phyloP scores from a whole-genome alignment of 1,140 invertebrate genomes.

The Neodiprion pinetum region DNA sequence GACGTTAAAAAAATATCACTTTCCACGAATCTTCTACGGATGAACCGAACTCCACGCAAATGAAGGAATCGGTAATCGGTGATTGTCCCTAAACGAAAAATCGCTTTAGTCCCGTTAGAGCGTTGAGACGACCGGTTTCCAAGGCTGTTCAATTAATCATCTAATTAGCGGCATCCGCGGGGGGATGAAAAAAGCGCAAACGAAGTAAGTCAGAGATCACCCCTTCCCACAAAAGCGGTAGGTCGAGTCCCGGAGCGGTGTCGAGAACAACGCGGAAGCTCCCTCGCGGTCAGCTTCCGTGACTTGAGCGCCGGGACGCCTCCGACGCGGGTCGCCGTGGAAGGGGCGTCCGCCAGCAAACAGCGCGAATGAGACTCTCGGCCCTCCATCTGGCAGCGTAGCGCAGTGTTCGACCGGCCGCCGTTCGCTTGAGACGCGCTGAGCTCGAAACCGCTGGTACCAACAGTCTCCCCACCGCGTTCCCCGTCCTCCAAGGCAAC shows the following conservation, averaged over 20 bases:
- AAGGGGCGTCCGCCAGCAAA: constrained; percentile 9
- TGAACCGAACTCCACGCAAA: too few species aligned
- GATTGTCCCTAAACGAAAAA: too few species aligned
- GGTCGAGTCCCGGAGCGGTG: too few species aligned
- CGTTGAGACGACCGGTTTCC: too few species aligned
- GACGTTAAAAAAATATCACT: too few species aligned
- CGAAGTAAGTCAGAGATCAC: constrained; percentile 18
- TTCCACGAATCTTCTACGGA: too few species aligned
- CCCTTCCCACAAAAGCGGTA: neutral
- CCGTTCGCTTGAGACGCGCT: constrained; percentile 32
- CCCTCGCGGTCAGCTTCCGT: neutral
- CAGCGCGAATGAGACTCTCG: neutral
- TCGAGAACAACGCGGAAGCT: too few species aligned
- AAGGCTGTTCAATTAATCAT: too few species aligned
- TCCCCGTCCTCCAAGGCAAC: neutral
- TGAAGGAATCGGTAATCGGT: too few species aligned
- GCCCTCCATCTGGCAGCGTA: constrained; percentile 4
- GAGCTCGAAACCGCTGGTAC: neutral
- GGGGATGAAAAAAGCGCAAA: constrained; percentile 17
- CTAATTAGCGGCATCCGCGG: neutral
- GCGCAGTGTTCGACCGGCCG: neutral
- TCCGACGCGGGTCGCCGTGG: neutral
- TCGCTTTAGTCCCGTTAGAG: too few species aligned
- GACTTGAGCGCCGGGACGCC: constrained; percentile 2
- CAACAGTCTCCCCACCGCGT: neutral